Conservation (phyloP, 2,888 invertebrate genomes). For the Standfussiana lucernea region DNA sequence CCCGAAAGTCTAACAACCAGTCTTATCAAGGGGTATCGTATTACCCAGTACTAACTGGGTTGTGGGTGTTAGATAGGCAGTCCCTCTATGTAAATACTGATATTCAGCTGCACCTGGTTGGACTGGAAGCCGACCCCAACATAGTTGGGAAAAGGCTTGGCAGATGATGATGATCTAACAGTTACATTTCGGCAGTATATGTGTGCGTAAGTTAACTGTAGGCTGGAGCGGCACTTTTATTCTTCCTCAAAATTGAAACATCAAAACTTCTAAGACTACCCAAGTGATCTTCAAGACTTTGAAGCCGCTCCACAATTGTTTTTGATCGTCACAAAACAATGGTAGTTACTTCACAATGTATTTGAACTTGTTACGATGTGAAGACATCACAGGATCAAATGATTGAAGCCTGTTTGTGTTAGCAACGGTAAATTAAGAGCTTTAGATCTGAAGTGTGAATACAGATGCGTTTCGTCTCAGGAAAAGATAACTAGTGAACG, state of each 20-base stretch:
- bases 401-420: background rate
- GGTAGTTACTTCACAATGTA: constrained; percentile 9
- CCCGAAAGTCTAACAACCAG: too few relatives aligned
- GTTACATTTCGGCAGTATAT: too few relatives aligned
- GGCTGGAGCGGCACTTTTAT: background rate
- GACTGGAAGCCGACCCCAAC: too few relatives aligned
- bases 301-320: constrained; percentile 4
- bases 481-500: background rate
- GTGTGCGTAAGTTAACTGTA: too few relatives aligned
- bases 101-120: too few relatives aligned
- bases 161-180: too few relatives aligned
- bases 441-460: constrained; percentile 4
- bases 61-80: too few relatives aligned
- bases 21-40: too few relatives aligned
- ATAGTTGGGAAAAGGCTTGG: too few relatives aligned
- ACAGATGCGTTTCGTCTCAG: background rate
- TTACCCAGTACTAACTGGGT: too few relatives aligned
- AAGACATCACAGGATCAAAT: constrained; percentile 16
- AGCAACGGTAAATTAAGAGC: constrained; percentile 15
- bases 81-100: too few relatives aligned
- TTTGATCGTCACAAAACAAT: constrained; percentile 23
- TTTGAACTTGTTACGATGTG: background rate
- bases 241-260: constrained; percentile 12
- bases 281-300: background rate
- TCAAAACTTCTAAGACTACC: constrained; percentile 24